A percentile compares a stretch with the other conserved stretches of the same genome.
Evolutionary conservation across 2,797 vertebrate species (phyloP).

Genomic region (Acropternis orthonyx): DNA sequence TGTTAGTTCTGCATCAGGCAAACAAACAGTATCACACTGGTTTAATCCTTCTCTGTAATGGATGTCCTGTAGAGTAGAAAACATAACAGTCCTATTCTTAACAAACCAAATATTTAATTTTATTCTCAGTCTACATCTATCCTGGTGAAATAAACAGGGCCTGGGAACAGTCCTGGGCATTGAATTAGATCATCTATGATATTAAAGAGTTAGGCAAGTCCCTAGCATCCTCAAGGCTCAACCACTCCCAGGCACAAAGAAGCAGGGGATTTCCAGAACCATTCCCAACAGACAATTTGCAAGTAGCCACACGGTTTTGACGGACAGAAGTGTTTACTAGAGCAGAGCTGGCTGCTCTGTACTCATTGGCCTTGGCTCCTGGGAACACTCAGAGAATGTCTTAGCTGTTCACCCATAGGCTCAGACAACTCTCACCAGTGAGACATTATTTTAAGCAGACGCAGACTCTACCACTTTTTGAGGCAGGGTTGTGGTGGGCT

Average conservation of each 20-base stretch:
- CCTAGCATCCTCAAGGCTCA: neutral
- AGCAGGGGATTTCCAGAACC: constrained; percentile 29
- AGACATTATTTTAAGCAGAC: constrained; percentile 5
- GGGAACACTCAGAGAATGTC: neutral
- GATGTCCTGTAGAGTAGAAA: neutral
- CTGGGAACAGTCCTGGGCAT: neutral
- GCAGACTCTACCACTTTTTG: neutral
- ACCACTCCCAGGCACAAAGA: neutral
- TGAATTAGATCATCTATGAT: neutral
- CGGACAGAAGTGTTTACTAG: constrained; percentile 7
- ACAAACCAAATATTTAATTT: neutral
- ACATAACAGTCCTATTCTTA: neutral
- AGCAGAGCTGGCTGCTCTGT: constrained; percentile 6
- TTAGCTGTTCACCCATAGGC: neutral
- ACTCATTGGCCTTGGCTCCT: neutral
- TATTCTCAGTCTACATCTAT: neutral
- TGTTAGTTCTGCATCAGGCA: neutral
- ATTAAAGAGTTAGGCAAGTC: neutral
- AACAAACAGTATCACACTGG: neutral
- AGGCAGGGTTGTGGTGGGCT: neutral
- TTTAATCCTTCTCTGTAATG: constrained; percentile 8
- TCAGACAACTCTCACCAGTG: neutral
- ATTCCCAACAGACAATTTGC: neutral
- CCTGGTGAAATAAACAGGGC: neutral
- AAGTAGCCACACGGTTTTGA: neutral